Evolutionary conservation across 2,888 invertebrate species (phyloP).

Genomic region (Leistus spinibarbis): DNA sequence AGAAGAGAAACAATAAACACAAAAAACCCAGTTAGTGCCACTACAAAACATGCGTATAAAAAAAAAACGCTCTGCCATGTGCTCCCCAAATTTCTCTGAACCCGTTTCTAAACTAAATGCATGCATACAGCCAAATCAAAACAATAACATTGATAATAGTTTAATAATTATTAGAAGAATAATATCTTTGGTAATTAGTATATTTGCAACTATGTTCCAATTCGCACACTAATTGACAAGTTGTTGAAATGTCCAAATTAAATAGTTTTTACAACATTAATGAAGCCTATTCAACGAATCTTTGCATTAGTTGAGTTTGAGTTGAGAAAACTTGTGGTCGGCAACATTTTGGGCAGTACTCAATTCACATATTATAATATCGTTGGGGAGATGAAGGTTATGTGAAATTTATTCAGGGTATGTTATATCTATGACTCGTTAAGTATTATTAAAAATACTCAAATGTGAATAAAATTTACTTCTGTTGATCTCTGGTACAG

Average conservation of each 20-base stretch:
- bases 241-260: too few relatives aligned
- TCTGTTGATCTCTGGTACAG: too few relatives aligned
- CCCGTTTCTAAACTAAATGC: background rate
- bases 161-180: background rate
- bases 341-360: background rate
- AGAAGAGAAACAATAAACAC: constrained; percentile 46
- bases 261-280: too few relatives aligned
- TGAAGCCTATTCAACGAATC: too few relatives aligned
- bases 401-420: background rate
- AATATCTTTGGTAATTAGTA: background rate
- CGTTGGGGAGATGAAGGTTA: too few relatives aligned
- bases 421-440: background rate
- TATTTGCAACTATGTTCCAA: too few relatives aligned
- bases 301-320: too few relatives aligned
- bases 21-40: constrained; percentile 44
- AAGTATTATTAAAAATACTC: too few relatives aligned
- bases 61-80: background rate
- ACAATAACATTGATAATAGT: background rate
- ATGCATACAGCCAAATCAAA: constrained; percentile 5
- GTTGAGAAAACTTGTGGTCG: background rate
- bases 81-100: background rate
- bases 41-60: constrained; percentile 41
- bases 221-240: too few relatives aligned
- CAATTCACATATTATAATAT: too few relatives aligned
- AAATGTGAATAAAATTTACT: too few relatives aligned